Evolutionary conservation across 2,888 invertebrate species (phyloP).

Genomic region (Drosophila phalerata): DNA sequence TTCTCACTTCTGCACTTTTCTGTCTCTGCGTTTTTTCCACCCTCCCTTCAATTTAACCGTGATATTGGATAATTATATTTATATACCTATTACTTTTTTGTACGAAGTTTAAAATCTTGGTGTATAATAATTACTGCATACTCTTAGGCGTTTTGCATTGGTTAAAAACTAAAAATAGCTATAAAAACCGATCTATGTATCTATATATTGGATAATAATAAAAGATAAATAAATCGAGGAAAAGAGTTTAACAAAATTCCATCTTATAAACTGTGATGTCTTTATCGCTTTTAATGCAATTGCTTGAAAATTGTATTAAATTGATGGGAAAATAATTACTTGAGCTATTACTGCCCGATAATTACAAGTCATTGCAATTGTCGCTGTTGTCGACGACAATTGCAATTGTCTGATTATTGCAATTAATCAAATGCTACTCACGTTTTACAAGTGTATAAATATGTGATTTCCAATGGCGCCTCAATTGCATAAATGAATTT

Average conservation of each 20-base stretch:
- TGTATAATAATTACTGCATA: too few species aligned
- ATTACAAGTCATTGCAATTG: background rate
- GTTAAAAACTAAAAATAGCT: too few species aligned
- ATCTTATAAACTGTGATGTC: too few species aligned
- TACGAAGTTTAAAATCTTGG: too few species aligned
- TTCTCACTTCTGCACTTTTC: background rate
- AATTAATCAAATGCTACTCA: constrained; percentile 54
- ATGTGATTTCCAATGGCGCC: constrained; percentile 52
- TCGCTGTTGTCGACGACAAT: background rate
- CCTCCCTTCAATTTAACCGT: background rate
- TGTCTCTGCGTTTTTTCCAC: background rate
- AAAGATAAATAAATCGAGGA: too few species aligned
- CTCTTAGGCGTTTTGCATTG: too few species aligned
- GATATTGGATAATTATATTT: background rate
- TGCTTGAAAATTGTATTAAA: too few species aligned
- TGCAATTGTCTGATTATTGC: background rate
- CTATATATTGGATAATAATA: too few species aligned
- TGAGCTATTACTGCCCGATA: constrained; percentile 5
- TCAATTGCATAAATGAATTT: constrained; percentile 44
- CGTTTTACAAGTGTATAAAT: constrained; percentile 70
- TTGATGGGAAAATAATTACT: background rate
- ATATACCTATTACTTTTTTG: background rate
- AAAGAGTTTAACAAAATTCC: too few species aligned
- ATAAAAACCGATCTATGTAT: too few species aligned
- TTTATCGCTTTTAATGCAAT: too few species aligned